Percentiles rank a stretch among this genome's conserved stretches.
Conservation (phyloP, 2,888 invertebrate species). For the Andrena hattorfiana region DNA sequence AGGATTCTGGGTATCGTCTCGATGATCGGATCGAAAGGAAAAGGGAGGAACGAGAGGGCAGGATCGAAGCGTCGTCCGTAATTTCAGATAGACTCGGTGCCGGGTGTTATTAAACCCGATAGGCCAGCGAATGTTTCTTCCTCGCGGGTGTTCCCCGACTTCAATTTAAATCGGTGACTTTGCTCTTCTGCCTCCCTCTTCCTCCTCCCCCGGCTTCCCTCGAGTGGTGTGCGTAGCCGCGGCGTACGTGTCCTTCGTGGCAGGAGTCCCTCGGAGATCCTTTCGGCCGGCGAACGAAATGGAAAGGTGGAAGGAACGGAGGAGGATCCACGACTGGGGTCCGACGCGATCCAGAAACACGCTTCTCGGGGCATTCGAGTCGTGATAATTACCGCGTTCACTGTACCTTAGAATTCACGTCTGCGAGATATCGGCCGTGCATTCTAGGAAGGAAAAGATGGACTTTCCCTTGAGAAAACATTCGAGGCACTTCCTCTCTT, state of each 20-base stretch:
- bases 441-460: not conserved
- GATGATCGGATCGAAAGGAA: conserved; percentile 45
- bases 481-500: not conserved
- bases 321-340: conserved; percentile 62
- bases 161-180: conserved; percentile 84
- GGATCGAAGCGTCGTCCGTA: conserved; percentile 65
- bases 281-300: conserved; percentile 52
- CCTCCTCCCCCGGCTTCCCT: conserved; percentile 16
- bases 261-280: conserved; percentile 55
- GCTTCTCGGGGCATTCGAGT: conserved; percentile 81
- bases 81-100: conserved; percentile 72
- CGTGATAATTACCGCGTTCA: conserved; percentile 83
- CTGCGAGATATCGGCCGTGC: conserved; percentile 73
- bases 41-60: conserved; percentile 22
- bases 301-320: conserved; percentile 50
- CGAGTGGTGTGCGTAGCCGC: conserved; percentile 19
- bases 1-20: conserved; percentile 36
- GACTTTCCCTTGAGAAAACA: not conserved
- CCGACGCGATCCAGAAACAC: conserved; percentile 43
- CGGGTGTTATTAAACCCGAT: conserved; percentile 74
- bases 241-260: conserved; percentile 40
- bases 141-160: conserved; percentile 78
- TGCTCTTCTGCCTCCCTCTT: conserved; percentile 76
- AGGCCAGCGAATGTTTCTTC: conserved; percentile 72
- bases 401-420: conserved; percentile 67